Evolutionary conservation across 1,140 invertebrate species (phyloP).

Genomic region (Drosophila trapezifrons): DNA sequence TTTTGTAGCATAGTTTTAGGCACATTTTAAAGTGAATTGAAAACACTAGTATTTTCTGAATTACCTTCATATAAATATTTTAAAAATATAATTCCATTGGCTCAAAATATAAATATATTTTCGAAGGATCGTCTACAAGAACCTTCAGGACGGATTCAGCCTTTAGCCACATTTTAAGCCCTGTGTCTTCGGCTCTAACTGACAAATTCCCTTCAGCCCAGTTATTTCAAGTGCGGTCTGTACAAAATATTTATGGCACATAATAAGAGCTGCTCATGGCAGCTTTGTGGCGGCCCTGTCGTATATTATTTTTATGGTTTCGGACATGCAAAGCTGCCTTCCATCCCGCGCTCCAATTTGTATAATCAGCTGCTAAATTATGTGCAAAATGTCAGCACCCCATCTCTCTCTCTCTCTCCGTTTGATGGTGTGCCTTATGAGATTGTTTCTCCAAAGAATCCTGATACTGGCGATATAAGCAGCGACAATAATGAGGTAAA

Average conservation of each 20-base stretch:
- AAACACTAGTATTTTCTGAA: too few species aligned
- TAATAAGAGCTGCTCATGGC: conserved; percentile 65
- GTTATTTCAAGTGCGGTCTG: not conserved
- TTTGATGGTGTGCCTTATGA: conserved; percentile 5
- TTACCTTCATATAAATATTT: too few species aligned
- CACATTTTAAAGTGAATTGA: too few species aligned
- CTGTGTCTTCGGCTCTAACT: not conserved
- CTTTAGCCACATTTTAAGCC: not conserved
- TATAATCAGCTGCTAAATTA: conserved; percentile 77
- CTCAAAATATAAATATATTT: not conserved
- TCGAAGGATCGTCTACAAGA: too few species aligned
- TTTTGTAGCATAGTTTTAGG: too few species aligned
- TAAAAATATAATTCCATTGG: not conserved
- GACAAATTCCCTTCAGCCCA: not conserved
- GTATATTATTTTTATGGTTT: conserved; percentile 76
- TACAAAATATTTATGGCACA: conserved; percentile 59
- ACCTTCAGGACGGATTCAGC: not conserved
- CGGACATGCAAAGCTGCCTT: conserved; percentile 61
- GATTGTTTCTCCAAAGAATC: conserved; percentile 8
- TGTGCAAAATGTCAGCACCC: conserved; percentile 58
- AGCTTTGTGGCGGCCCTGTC: conserved; percentile 39
- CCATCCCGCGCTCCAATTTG: conserved; percentile 43
- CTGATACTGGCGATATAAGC: not conserved
- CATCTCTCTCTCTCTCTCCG: not conserved
- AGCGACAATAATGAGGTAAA: conserved; percentile 2